Evolutionary conservation across 2,113 vertebrate genomes (phyloP).

Genomic region (Axis porcinus): DNA sequence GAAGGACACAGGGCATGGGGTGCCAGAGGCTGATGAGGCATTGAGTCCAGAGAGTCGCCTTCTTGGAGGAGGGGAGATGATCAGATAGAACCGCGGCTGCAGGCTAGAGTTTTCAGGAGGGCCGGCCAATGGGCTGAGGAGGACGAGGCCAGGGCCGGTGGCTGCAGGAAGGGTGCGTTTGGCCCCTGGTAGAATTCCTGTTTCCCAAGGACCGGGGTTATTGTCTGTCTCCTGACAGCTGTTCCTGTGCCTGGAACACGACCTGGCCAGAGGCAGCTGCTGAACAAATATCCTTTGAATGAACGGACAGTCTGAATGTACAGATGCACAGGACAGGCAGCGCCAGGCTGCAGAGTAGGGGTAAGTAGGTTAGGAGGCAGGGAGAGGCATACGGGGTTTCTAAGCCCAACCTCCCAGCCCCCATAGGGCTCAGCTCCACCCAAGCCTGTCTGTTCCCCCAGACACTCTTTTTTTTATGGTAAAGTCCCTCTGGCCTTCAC

Average conservation of each 20-base stretch:
- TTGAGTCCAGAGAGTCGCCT: not conserved
- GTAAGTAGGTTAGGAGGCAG: not conserved
- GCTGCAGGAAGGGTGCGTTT: not conserved
- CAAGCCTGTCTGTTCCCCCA: not conserved
- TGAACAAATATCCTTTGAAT: not conserved
- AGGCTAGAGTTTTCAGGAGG: not conserved
- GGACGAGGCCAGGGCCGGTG: too few relatives aligned
- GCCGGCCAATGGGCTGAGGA: not conserved
- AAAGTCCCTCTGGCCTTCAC: not conserved
- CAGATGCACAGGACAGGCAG: fast-evolving
- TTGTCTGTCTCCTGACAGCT: not conserved
- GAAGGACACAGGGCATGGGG: not conserved
- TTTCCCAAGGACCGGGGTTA: not conserved
- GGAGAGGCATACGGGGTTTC: not conserved
- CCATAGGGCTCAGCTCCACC: not conserved
- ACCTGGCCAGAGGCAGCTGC: not conserved
- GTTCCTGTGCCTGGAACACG: not conserved
- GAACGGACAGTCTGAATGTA: not conserved
- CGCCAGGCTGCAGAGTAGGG: not conserved
- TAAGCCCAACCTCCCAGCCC: not conserved
- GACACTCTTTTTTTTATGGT: not conserved
- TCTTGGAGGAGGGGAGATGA: not conserved
- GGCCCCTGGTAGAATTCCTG: not conserved
- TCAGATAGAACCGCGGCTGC: fast-evolving
- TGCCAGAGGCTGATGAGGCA: too few relatives aligned